These are phyloP conservation scores for Meteorus cinctellus DNA, from an alignment of 2,888 invertebrate species.

Conservation along the genomic window DNA sequence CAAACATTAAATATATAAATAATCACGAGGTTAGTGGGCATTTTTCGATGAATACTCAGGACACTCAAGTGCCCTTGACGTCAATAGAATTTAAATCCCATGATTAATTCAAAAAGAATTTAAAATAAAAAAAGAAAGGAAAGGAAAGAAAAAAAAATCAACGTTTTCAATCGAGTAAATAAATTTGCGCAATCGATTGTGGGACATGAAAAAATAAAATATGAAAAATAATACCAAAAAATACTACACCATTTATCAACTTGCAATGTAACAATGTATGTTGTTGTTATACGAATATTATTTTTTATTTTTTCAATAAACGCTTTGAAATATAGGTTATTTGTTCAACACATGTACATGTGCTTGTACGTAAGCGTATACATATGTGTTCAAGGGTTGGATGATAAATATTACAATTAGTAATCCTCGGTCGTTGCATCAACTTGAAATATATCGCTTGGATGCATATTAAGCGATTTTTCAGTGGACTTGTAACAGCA, in stretches of 20 bases:
- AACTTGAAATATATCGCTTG: slow-evolving; percentile 31
- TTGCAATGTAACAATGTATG: neutral
- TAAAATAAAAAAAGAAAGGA: slow-evolving; percentile 16
- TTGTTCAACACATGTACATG: neutral
- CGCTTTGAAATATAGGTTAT: slow-evolving; percentile 9
- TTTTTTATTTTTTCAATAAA: slow-evolving; percentile 1
- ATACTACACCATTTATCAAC: slow-evolving; percentile 10
- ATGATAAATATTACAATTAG: slow-evolving; percentile 38
- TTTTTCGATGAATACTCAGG: slow-evolving; percentile 6
- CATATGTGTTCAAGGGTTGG: slow-evolving; percentile 1
- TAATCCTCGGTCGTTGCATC: slow-evolving; percentile 16
- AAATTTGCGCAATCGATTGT: slow-evolving; percentile 2
- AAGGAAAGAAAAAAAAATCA: slow-evolving; percentile 22
- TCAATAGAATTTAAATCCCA: neutral
- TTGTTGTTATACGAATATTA: neutral
- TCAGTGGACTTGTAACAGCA: slow-evolving; percentile 31
- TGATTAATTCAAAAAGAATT: slow-evolving; percentile 2
- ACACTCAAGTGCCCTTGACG: slow-evolving; percentile 12
- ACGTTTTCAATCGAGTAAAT: slow-evolving; percentile 12
- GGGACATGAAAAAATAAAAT: neutral
- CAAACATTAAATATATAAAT: slow-evolving; percentile 8
- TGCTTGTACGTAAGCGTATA: neutral
- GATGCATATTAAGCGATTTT: slow-evolving; percentile 29
- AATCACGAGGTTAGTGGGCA: slow-evolving; percentile 6
- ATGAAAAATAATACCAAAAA: neutral